phyloP scores from a whole-genome alignment of 2,797 vertebrate genomes.

The Cyclura pinguis region DNA sequence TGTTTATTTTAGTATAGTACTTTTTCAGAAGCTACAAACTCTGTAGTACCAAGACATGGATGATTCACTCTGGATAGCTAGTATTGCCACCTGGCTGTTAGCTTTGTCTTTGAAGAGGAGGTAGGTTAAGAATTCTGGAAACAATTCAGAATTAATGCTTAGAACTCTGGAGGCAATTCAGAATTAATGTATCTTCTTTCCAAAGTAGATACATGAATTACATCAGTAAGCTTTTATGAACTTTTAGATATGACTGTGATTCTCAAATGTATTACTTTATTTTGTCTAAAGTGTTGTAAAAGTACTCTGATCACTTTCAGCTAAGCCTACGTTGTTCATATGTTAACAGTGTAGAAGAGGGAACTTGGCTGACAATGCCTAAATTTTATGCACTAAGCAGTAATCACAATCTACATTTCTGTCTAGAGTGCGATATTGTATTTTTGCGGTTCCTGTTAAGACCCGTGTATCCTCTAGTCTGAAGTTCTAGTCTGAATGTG shows the following conservation, averaged over 20 bases:
- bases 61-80: slow-evolving; percentile 28
- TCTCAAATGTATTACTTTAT: neutral
- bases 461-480: neutral
- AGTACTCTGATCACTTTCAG: neutral
- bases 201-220: neutral
- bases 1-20: neutral
- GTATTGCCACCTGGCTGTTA: neutral
- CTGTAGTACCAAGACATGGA: neutral
- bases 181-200: neutral
- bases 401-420: neutral
- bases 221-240: neutral
- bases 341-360: neutral
- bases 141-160: neutral
- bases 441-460: slow-evolving; percentile 6
- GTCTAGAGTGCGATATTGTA: neutral
- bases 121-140: neutral
- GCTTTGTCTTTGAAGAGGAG: slow-evolving; percentile 11
- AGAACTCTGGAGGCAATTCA: neutral
- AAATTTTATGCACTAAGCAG: slow-evolving; percentile 1
- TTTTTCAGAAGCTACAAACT: slow-evolving; percentile 18
- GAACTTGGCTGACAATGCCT: neutral
- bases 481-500: neutral
- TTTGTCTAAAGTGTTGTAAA: neutral
- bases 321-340: neutral
- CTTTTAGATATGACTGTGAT: neutral